A percentile compares a stretch with the other conserved stretches of the same genome.
phyloP scores from a whole-genome alignment of 2,113 vertebrate species.

The Eira barbara region DNA sequence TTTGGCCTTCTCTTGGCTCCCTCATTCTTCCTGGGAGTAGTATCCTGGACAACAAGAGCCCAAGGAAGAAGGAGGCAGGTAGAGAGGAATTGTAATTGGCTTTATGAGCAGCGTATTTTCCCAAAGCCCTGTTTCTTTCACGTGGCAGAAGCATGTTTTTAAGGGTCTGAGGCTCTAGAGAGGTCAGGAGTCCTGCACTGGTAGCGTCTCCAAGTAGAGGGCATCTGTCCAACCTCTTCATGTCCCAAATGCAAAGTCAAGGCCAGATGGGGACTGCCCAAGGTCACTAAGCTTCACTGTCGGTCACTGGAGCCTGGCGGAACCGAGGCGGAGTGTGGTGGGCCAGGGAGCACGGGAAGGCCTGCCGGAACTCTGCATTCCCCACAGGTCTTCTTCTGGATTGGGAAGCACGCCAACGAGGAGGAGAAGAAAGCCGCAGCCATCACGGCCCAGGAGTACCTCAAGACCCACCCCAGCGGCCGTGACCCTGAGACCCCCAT shows the following conservation, averaged over 20 bases:
- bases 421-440: constrained; percentile 83
- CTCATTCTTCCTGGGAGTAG: background rate
- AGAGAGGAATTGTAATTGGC: background rate
- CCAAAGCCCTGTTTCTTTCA: background rate
- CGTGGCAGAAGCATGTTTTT: background rate
- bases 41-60: background rate
- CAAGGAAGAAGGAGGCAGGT: background rate
- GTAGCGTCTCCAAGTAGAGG: background rate
- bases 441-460: constrained; percentile 86
- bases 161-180: background rate
- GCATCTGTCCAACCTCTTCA: background rate
- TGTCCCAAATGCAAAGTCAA: background rate
- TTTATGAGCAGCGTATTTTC: background rate
- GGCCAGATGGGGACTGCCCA: background rate
- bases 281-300: background rate
- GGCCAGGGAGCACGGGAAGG: background rate
- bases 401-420: constrained; percentile 84
- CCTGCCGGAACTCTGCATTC: background rate
- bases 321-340: background rate
- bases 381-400: constrained; percentile 89
- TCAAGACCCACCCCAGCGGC: constrained; percentile 84
- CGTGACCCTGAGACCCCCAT: constrained; percentile 86
- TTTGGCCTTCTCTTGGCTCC: background rate
- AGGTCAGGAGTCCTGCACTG: background rate
- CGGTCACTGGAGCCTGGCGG: background rate